A percentile compares a stretch with the other conserved stretches of the same genome.
Conservation (phyloP, 2,113 vertebrate genomes). For the Nestor notabilis region DNA sequence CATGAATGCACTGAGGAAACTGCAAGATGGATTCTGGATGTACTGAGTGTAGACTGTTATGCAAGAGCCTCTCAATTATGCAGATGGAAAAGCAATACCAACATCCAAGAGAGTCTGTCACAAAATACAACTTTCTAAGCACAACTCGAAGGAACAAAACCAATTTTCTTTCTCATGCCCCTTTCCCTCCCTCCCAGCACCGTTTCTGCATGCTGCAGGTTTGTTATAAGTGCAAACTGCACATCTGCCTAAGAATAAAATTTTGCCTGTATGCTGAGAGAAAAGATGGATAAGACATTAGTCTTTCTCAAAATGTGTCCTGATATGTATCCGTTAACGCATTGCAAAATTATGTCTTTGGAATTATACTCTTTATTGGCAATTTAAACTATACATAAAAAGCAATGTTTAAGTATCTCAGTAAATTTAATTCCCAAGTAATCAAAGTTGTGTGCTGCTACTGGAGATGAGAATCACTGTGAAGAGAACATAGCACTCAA, state of each 20-base stretch:
- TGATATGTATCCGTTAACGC: slow-evolving; percentile 16
- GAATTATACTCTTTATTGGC: slow-evolving; percentile 19
- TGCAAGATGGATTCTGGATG: background rate
- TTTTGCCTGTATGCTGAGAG: background rate
- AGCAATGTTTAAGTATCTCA: background rate
- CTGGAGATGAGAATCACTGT: background rate
- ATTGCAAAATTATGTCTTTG: slow-evolving; percentile 34
- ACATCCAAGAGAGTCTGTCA: background rate
- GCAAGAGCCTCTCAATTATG: background rate
- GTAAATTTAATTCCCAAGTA: slow-evolving; percentile 14
- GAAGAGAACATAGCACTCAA: slow-evolving; percentile 12
- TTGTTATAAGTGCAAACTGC: background rate
- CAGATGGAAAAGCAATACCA: background rate
- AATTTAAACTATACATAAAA: slow-evolving; percentile 37
- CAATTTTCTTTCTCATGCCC: background rate
- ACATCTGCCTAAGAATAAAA: background rate
- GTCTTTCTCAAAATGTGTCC: background rate
- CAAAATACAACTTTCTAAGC: background rate
- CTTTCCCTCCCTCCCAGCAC: background rate
- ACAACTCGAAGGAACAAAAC: background rate
- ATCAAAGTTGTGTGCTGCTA: background rate
- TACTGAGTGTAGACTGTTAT: background rate
- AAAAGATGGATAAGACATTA: background rate
- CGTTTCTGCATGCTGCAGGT: background rate
- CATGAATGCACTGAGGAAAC: background rate